A percentile compares a stretch with the other conserved stretches of the same genome.
Evolutionary conservation across 2,113 vertebrate species (phyloP).

Genomic region (Willisornis vidua): DNA sequence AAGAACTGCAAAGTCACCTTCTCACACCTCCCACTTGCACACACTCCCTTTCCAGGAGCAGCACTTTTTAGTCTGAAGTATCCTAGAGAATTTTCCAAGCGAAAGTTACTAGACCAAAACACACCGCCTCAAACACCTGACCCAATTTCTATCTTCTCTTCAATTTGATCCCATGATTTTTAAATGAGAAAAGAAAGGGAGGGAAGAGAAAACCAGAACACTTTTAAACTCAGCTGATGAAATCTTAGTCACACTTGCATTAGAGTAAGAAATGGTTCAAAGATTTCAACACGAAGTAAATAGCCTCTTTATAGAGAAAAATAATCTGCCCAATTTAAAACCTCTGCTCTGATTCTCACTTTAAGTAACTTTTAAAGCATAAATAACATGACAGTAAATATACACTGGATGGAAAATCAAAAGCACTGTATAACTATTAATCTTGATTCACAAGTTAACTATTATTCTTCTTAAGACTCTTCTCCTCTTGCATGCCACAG

Average conservation of each 20-base stretch:
- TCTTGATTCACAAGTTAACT: not conserved
- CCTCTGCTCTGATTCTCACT: not conserved
- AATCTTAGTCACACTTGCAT: not conserved
- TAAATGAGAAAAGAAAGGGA: not conserved
- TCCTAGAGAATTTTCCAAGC: not conserved
- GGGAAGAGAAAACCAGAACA: not conserved
- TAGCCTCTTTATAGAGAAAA: not conserved
- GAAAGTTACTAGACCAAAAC: not conserved
- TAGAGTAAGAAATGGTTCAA: not conserved
- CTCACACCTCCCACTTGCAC: not conserved
- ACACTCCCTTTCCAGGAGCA: not conserved
- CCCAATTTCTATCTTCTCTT: not conserved
- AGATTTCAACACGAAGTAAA: not conserved
- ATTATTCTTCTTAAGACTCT: not conserved
- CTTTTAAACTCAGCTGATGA: not conserved
- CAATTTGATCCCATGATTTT: not conserved
- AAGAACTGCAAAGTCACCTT: not conserved
- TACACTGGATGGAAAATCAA: not conserved
- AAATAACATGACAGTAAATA: not conserved
- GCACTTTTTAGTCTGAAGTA: not conserved
- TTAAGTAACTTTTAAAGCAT: not conserved
- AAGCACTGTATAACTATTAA: not conserved
- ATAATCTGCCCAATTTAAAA: not conserved
- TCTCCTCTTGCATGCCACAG: not conserved
- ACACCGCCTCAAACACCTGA: not conserved